Evolutionary conservation across 2,797 vertebrate species (phyloP).

Genomic region (Zalophus californianus): DNA sequence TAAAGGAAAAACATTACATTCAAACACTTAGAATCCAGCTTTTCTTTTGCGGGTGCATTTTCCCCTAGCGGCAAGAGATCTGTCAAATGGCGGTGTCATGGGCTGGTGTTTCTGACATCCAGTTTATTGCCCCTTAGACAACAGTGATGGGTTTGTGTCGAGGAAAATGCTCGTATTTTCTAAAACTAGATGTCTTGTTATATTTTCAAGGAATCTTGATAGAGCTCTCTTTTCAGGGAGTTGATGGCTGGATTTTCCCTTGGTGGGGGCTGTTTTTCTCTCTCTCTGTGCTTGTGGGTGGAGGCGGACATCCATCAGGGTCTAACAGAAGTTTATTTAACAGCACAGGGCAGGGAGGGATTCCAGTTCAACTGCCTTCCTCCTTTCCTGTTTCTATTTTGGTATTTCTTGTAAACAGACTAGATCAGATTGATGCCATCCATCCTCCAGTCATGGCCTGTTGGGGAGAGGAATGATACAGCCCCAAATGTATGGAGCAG

Average conservation of each 20-base stretch:
- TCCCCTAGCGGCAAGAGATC: background rate
- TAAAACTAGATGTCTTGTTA: background rate
- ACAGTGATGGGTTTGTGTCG: background rate
- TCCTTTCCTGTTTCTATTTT: conserved; percentile 49
- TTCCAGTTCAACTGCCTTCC: background rate
- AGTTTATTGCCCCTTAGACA: background rate
- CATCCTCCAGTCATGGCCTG: background rate
- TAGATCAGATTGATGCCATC: background rate
- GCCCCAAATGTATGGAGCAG: background rate
- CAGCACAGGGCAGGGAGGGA: background rate
- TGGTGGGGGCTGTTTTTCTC: background rate
- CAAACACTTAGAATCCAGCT: background rate
- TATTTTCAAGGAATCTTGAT: background rate
- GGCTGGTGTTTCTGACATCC: background rate
- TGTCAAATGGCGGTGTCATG: fast-evolving
- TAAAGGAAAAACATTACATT: background rate
- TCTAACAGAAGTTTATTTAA: background rate
- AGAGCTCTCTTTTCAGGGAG: background rate
- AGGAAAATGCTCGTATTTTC: background rate
- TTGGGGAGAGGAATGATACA: background rate
- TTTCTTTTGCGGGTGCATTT: background rate
- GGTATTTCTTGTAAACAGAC: background rate
- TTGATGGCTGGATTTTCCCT: background rate
- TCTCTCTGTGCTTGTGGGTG: background rate
- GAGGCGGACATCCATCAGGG: background rate